A percentile compares a stretch with the other conserved stretches of the same genome.
Evolutionary conservation across 2,797 vertebrate genomes (phyloP).

Genomic region (Dryobates pubescens): DNA sequence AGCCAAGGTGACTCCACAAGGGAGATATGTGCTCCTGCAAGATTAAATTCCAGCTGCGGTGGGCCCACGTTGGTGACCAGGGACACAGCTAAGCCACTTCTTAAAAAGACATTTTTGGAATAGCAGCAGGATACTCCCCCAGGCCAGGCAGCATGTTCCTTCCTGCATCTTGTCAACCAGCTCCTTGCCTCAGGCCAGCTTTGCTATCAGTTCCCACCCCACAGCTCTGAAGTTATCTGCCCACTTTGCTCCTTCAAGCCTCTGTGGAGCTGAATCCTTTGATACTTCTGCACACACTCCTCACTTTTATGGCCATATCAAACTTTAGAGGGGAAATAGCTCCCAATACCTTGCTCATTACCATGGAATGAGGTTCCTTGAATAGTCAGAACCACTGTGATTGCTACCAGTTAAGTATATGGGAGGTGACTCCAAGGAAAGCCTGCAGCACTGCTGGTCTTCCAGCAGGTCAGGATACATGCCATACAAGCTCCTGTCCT

Average conservation of each 20-base stretch:
- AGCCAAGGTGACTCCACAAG: conserved; percentile 54
- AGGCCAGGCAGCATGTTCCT: neutral
- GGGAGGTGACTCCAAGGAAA: neutral
- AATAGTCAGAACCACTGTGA: neutral
- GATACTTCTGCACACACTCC: neutral
- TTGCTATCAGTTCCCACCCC: neutral
- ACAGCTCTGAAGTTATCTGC: neutral
- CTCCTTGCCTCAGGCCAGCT: fast-evolving
- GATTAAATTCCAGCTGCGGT: conserved; percentile 41
- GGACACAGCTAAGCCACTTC: conserved; percentile 61
- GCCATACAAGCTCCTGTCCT: neutral
- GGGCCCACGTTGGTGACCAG: conserved; percentile 45
- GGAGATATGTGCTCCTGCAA: conserved; percentile 15
- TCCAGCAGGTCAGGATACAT: neutral
- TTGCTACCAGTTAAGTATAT: neutral
- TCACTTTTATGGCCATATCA: neutral
- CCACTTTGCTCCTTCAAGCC: neutral
- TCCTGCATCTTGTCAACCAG: neutral
- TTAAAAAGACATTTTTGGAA: conserved; percentile 12
- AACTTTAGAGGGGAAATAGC: neutral
- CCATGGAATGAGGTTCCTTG: neutral
- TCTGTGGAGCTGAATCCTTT: neutral
- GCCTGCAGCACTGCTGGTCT: neutral
- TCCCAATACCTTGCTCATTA: neutral
- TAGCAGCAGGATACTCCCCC: neutral